A percentile compares a stretch with the other conserved stretches of the same genome.
These are phyloP conservation scores for Rhimphoctona megacephalus DNA, from an alignment of 2,888 invertebrate genomes.

Conservation along the genomic window DNA sequence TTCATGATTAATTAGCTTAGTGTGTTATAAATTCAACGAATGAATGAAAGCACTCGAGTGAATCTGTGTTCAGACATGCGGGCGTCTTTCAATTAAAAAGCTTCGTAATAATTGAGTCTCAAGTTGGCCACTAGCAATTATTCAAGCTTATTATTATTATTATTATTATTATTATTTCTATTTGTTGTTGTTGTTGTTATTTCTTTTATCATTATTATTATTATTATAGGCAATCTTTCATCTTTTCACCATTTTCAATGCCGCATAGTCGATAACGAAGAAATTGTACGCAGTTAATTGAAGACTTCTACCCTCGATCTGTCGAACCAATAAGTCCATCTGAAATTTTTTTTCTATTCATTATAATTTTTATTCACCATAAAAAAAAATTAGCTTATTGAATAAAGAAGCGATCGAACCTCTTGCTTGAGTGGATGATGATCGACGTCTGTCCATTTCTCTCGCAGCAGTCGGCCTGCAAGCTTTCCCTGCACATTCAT, in stretches of 20 bases:
- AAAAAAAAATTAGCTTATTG: neutral
- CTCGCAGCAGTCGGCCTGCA: conserved; percentile 61
- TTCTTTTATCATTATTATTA: conserved; percentile 2
- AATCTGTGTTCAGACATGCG: neutral
- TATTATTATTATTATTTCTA: conserved; percentile 13
- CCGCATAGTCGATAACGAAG: conserved; percentile 70
- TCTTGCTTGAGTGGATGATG: conserved; percentile 70
- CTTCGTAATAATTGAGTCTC: conserved; percentile 39
- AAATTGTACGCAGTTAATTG: conserved; percentile 69
- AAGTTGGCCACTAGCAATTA: conserved; percentile 4
- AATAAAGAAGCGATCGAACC: conserved; percentile 56
- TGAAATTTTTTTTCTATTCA: conserved; percentile 50
- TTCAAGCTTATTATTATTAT: neutral
- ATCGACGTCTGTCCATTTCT: conserved; percentile 68
- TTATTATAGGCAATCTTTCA: conserved; percentile 22
- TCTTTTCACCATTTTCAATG: conserved; percentile 68
- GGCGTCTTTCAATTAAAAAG: conserved; percentile 23
- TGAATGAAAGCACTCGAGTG: conserved; percentile 24
- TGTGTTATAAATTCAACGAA: conserved; percentile 39
- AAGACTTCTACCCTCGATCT: conserved; percentile 65
- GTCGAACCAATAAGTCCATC: conserved; percentile 62
- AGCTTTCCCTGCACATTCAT: conserved; percentile 63
- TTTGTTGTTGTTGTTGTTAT: conserved; percentile 3
- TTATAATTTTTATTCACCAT: conserved; percentile 9
- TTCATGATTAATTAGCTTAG: conserved; percentile 35